Base-by-base conservation (phyloP, 2,797 vertebrate genomes). In the Falco columbarius region DNA sequence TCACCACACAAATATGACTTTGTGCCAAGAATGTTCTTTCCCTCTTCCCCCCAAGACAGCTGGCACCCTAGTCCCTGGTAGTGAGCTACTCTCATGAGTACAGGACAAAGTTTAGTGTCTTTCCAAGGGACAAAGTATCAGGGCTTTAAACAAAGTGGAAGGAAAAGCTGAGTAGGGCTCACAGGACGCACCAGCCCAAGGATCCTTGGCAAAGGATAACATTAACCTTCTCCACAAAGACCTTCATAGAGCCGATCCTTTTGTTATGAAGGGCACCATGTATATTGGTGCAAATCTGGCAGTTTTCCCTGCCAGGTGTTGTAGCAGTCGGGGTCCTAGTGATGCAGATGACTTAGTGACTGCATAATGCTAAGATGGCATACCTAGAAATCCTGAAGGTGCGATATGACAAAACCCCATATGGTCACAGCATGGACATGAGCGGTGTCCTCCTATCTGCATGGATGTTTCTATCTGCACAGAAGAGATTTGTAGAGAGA, bases 371-470 rank as follows among this genome's bases (percentile, higher is more conserved):
- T 75, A 32, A 79, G 38, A 26, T 10, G 7, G 49, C 22, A 40
- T 40, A 55, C 4, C 14, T 40, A 70, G 14, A 10, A 70, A 29
- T 56, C 51, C 72, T 73, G 16, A 73, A 70, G 34, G 29, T 36
- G 10, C 30, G n/a, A 5, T 12, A 24, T 6, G 16, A 42, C 80
- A 62, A 38, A 86, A 59, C 7, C 7, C 10, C 44, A 67, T 36
- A 52, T 0, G 3, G 32, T 30, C 34, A n/a, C 27, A 49, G 30
- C 1, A 2, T 1, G 23, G 47, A 26, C 6, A 7, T 3, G 7
- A 71, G 47, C n/a, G 59, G 46, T 9, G 49, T 52, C 30, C 13
- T 70, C 10, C 42, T n/a, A 5, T 4, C 18, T 3, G 0, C 52
- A 63, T 0, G 3, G 52, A 29, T 51, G 29, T 46, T 81, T 67